A percentile compares a stretch with the other conserved stretches of the same genome.
phyloP scores from a whole-genome alignment of 2,797 vertebrate genomes.

The Gambelia wislizenii region DNA sequence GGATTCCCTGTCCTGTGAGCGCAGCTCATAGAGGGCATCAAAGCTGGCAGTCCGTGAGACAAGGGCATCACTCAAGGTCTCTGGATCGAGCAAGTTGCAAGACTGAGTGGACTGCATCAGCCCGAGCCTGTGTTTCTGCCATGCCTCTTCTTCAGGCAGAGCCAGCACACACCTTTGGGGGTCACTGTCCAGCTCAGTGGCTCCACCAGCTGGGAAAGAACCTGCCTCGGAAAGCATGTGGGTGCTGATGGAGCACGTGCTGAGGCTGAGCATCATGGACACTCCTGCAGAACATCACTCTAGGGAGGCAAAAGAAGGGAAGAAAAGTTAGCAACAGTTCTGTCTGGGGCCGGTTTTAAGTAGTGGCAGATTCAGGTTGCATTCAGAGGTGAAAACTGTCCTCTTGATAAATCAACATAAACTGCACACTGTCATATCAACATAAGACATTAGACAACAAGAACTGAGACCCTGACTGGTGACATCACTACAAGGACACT shows the following conservation, averaged over 20 bases:
- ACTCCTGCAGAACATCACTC: slow-evolving; percentile 88
- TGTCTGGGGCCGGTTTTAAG: neutral
- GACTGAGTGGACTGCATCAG: slow-evolving; percentile 79
- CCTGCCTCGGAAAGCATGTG: slow-evolving; percentile 83
- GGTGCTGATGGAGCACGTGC: slow-evolving; percentile 84
- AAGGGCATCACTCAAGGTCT: slow-evolving; percentile 80
- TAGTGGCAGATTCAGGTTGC: no score
- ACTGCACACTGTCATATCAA: neutral
- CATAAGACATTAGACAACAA: neutral
- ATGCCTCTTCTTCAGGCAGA: slow-evolving; percentile 85
- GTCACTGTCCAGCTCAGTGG: slow-evolving; percentile 74
- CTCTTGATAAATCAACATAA: neutral
- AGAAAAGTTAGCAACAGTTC: neutral
- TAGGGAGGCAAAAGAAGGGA: slow-evolving; percentile 64
- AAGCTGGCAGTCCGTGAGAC: slow-evolving; percentile 82
- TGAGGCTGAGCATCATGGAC: slow-evolving; percentile 88
- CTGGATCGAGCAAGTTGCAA: slow-evolving; percentile 84
- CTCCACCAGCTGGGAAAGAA: slow-evolving; percentile 49
- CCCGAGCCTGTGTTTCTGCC: slow-evolving; percentile 85
- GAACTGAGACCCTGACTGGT: no score
- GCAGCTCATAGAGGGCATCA: slow-evolving; percentile 83
- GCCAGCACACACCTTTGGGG: slow-evolving; percentile 81
- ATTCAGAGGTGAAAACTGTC: neutral
- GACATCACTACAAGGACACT: neutral
- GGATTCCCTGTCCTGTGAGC: slow-evolving; percentile 62